These are phyloP conservation scores for Pardosa pseudoannulata DNA, from an alignment of 2,888 invertebrate species.

Conservation along the genomic window DNA sequence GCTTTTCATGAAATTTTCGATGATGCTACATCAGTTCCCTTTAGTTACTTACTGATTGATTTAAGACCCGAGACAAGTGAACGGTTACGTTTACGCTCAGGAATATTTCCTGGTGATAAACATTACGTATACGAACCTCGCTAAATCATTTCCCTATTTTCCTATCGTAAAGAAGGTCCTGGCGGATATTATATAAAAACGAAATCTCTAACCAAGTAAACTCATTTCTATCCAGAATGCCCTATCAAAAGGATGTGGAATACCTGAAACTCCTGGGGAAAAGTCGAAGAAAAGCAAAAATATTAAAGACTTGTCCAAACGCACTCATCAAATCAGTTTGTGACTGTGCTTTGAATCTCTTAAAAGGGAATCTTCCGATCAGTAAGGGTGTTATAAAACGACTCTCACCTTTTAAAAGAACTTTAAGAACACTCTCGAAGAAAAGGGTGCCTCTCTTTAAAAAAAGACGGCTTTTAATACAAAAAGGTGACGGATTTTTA, in stretches of 20 bases:
- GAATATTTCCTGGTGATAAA: conserved; percentile 4
- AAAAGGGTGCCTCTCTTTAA: conserved; percentile 23
- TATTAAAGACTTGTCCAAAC: conserved; percentile 10
- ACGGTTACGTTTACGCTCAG: not conserved
- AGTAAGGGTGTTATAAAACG: not conserved
- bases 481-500: conserved; percentile 28
- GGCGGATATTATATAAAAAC: not conserved
- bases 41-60: conserved; percentile 9
- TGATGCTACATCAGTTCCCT: not conserved
- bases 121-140: conserved; percentile 22
- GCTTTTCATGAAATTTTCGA: conserved; percentile 25
- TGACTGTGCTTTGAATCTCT: conserved; percentile 41
- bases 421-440: conserved; percentile 15
- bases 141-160: not conserved
- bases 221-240: not conserved
- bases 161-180: not conserved
- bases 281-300: not conserved
- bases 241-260: no score
- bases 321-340: conserved; percentile 23
- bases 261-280: conserved; percentile 22
- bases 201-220: no score
- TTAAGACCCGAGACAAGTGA: conserved; percentile 6
- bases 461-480: conserved; percentile 33
- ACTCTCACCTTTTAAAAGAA: conserved; percentile 19
- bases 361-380: conserved; percentile 25